Evolutionary conservation across 2,888 invertebrate species (phyloP), one percentile per base, ranked within the genome.

Genomic region (Diloba caeruleocephala): DNA sequence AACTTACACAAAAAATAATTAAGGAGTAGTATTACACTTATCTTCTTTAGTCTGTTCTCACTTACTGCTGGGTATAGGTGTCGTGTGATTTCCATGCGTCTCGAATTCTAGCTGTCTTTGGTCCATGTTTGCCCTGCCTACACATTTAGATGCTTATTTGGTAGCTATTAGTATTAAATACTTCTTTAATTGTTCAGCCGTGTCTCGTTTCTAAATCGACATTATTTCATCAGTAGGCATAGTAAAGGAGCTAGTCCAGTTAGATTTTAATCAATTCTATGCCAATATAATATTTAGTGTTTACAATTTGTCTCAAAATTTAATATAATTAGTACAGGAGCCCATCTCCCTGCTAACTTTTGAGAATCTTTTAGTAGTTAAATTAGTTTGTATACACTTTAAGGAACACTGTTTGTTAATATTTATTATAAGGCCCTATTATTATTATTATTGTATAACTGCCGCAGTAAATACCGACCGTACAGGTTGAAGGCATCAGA

Each of bases 231-330:
- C 42, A 58, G 51, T 89, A 88, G 84, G 69, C 73, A 77, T 87
- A 89, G 72, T 81, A 79, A 89, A 88, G 91, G 89, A 92, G 80
- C 92, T 92, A 92, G 92, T 92, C 92, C 89, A 82, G 58, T 81
- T 90, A 89, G 83, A 76, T 64, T 71, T 82, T 84, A 87, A 80
- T 81, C 81, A 78, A 82, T 82, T 84, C 76, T 88, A 85, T 87
- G 85, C 84, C 84, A 84, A 82, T 80, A 65, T 82, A 78, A 72
- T 67, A 64, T 53, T 84, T 82, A 81, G 79, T 79, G 71, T 82
- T 80, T 58, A 71, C 37, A 12, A 45, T 67, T 69, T 79, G 80
- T 87, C 84, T 82, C 81, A 82, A 85, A 80, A 83, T 84, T 72
- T 77, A 81, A 78, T 70, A 39, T 82, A 84, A 67, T 59, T 15